Base-by-base conservation (phyloP, 2,113 vertebrate genomes). In the Macquaria ambigua region DNA sequence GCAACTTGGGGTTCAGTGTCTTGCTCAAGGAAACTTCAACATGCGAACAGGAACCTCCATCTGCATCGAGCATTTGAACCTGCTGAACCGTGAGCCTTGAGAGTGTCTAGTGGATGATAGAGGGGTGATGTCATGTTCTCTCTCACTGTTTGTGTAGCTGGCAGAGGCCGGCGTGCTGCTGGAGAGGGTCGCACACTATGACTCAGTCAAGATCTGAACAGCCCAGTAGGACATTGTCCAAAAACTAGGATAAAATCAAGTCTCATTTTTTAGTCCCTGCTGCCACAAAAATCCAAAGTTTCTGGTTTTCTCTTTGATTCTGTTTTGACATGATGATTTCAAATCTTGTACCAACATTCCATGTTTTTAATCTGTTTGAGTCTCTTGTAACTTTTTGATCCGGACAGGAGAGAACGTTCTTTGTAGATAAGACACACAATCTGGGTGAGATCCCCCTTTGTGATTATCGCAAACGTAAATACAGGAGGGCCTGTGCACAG, bases 121-220 rank as follows among this genome's bases (percentile, higher is more conserved):
- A 90, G 83, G 68, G 82, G 79, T 96, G 95, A 95, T 94, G 94
- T 96, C 93, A 95, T 94, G 89, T 88, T 90, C 87, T 86, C 85
- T 83, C 92, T 87, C 86, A 71, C 74, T 92, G 90, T 95, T 94
- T 92, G 89, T 91, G 81, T 95, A 94, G 92, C 90, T 94, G 92
- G 91, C 88, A 91, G 85, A 88, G 88, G 76, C 76, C 53, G 67
- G 70, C 37, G 39, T 73, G 85, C 80, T 85, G 82, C 86, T 89
- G 88, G 82, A 87, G 73, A 84, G 61, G 84, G 90, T 75, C 69
- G 20, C 63, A 83, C 83, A 63, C 73, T 73, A 52, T 88, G 81
- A 90, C 77, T 92, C 86, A 79, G 86, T 75, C 73, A 23, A 52
- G 83, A 82, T 56, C 73, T 81, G 63, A 83, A n/a, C 89, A 79